Base-by-base conservation (phyloP, 2,888 invertebrate species). In the Chaitophorus viminalis region DNA sequence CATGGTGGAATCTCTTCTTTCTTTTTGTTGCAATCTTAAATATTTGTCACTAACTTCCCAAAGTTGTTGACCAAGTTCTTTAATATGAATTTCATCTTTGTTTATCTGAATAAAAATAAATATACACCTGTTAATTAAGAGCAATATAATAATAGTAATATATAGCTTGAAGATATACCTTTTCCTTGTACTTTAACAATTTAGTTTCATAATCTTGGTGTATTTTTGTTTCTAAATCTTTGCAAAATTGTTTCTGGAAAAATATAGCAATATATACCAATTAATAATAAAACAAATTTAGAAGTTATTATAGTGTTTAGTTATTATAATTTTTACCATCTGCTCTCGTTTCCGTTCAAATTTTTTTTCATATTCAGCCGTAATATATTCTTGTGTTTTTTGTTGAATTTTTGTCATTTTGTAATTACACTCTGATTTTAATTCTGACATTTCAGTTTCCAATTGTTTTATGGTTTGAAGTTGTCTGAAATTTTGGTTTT, bases 1-100 rank as follows among this genome's bases (percentile, higher is more conserved):
- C 52, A 74, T 74, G 18, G 88, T 84, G 9, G 89, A 88, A 29
- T 85, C 87, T 74, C 89, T 92, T 93, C 87, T 93, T 0, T 93
- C 93, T 89, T 94, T 93, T 89, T 94, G 93, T 81, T 93, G 93
- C 90, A 93, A 92, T 89, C 92, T 92, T 1, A 94, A 91, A 89
- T 93, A 92, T 90, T 93, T 94, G 91, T 94, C 94, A 0, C 94
- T 93, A 0, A 94, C 93, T 68, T 91, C 92, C 94, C 94, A 94
- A 89, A 94, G 91, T 90, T 94, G 94, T 0, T 93, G 92, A 17
- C 93, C 93, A 82, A 94, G 90, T 31, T 90, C 92, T 92, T 93
- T 90, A 92, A 93, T 89, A 91, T 91, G 91, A 92, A 92, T 90
- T 92, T 90, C 90, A 88, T 90, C 90, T 89, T 90, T 90, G 5